A percentile compares a stretch with the other conserved stretches of the same genome.
phyloP scores from a whole-genome alignment of 2,888 invertebrate genomes.

The Epistrophella euchroma region DNA sequence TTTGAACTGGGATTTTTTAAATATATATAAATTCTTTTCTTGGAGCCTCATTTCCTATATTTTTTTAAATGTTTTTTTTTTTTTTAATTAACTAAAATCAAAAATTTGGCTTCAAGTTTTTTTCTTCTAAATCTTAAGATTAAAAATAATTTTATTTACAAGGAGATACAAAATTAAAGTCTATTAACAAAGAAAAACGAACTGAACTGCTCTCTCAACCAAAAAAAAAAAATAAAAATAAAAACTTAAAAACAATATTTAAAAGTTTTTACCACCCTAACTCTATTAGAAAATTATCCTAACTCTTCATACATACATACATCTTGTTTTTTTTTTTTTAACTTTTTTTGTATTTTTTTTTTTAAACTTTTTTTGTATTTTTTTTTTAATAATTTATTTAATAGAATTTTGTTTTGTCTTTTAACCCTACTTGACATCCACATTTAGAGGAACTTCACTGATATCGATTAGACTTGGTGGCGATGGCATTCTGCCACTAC shows the following conservation, averaged over 20 bases:
- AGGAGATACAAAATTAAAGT: constrained; percentile 39
- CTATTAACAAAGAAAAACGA: constrained; percentile 43
- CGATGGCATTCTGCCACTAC: constrained; percentile 78
- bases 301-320: constrained; percentile 72
- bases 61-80: constrained; percentile 23
- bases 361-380: constrained; percentile 66
- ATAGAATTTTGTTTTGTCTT: constrained; percentile 61
- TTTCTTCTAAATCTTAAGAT: constrained; percentile 44
- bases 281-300: constrained; percentile 72
- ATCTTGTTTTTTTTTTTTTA: constrained; percentile 64
- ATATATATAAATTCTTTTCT: constrained; percentile 32
- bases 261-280: constrained; percentile 76
- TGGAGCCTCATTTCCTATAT: constrained; percentile 65
- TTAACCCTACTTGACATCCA: constrained; percentile 83
- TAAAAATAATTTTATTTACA: constrained; percentile 66
- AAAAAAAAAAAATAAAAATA: constrained; percentile 61
- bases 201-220: constrained; percentile 58
- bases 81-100: constrained; percentile 71
- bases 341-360: constrained; percentile 46
- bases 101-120: constrained; percentile 73
- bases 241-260: constrained; percentile 55
- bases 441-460: constrained; percentile 84
- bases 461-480: constrained; percentile 84
- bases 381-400: constrained; percentile 75
- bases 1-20: constrained; percentile 59